phyloP scores from a whole-genome alignment of 1,140 invertebrate species.

The Epicauta chinensis region DNA sequence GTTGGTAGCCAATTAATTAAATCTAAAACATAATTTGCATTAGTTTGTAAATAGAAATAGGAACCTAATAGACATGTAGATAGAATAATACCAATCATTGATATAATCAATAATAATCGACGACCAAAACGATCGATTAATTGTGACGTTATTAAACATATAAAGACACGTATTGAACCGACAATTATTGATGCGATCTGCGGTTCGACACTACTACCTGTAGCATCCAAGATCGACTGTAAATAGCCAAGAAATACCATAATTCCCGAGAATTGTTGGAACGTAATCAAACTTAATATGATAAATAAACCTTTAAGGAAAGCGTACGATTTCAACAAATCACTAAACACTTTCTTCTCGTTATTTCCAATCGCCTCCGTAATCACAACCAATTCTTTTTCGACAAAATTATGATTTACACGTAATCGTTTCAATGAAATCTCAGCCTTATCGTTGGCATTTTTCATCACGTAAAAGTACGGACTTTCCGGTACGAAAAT shows the following conservation, averaged over 20 bases:
- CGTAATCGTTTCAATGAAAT: conserved; percentile 2
- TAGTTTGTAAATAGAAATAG: conserved; percentile 1
- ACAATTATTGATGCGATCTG: conserved; percentile 65
- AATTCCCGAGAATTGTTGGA: conserved; percentile 72
- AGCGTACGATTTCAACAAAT: conserved; percentile 8
- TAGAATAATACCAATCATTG: conserved; percentile 1
- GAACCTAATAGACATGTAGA: not conserved
- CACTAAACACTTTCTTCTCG: conserved; percentile 17
- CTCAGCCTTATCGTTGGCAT: conserved; percentile 12
- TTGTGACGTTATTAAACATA: not conserved
- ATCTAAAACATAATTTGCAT: not conserved
- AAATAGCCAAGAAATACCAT: conserved; percentile 77
- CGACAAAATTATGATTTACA: not conserved
- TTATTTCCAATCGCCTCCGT: conserved; percentile 8
- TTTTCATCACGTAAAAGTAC: conserved; percentile 35
- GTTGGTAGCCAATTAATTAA: conserved; percentile 8
- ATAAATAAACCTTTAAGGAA: conserved; percentile 45
- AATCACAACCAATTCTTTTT: conserved; percentile 5
- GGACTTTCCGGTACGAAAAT: conserved; percentile 68
- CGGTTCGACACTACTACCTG: conserved; percentile 49
- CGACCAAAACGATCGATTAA: not conserved
- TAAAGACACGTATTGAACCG: conserved; percentile 58
- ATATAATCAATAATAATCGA: not conserved
- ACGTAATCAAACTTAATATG: conserved; percentile 35
- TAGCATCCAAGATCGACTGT: conserved; percentile 59